phyloP scores from a whole-genome alignment of 2,888 invertebrate species.

The Actias luna region DNA sequence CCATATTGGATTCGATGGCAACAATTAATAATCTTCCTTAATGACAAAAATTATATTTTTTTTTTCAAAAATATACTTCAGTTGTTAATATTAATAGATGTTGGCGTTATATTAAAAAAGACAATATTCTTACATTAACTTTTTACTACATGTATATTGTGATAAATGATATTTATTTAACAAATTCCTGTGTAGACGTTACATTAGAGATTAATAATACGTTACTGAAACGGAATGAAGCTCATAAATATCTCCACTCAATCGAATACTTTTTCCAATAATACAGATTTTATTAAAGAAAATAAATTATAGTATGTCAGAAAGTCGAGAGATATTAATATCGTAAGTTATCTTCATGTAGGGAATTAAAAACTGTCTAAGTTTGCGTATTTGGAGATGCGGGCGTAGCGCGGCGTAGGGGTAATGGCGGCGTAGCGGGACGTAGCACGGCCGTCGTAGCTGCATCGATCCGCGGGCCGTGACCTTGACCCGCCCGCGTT shows the following conservation, averaged over 20 bases:
- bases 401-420: slow-evolving; percentile 44
- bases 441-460: slow-evolving; percentile 70
- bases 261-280: slow-evolving; percentile 29
- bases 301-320: slow-evolving; percentile 27
- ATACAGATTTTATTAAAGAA: slow-evolving; percentile 26
- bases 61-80: too few relatives aligned
- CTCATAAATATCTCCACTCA: slow-evolving; percentile 29
- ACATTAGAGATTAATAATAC: slow-evolving; percentile 20
- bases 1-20: too few relatives aligned
- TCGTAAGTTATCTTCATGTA: slow-evolving; percentile 26
- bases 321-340: slow-evolving; percentile 22
- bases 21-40: too few relatives aligned
- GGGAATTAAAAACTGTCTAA: slow-evolving; percentile 40
- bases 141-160: neutral
- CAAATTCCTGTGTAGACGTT: slow-evolving; percentile 12
- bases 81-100: too few relatives aligned
- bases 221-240: slow-evolving; percentile 18
- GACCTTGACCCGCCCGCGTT: slow-evolving; percentile 84
- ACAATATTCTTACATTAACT: neutral
- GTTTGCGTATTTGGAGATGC: slow-evolving; percentile 40
- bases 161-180: slow-evolving; percentile 7
- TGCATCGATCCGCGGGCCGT: slow-evolving; percentile 84
- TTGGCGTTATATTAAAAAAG: too few relatives aligned
- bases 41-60: too few relatives aligned
- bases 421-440: slow-evolving; percentile 44